Base-by-base conservation (phyloP, 2,888 invertebrate genomes). In the Nymphalis c-album region DNA sequence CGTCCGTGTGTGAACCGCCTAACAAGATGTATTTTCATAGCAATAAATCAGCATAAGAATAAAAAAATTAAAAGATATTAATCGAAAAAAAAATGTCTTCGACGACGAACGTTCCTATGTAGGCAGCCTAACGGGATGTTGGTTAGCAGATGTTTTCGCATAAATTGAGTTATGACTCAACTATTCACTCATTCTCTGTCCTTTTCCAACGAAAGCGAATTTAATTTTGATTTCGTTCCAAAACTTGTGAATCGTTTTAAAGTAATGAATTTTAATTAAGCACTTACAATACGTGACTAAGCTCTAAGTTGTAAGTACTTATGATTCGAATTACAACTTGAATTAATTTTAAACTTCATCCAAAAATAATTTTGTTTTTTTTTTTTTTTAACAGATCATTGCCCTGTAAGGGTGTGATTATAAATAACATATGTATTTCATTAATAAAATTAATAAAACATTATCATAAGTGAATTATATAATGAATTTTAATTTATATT, bases 71-170 rank as follows among this genome's bases (percentile, higher is more conserved):
- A n/a, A 55, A 55, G 8, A 55, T 35, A 55, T 35, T 18, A 7
- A 53, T 53, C 53, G 51, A 31, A 62, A 53, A 65, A 31, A 31
- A 31, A 31, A 31, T 31, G 22, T 53, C 40, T 35, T 13, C 6
- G 16, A 18, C 46, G 45, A 26, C 53, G 17, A 17, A 17, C 18
- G 46, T 31, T 65, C 60, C 55, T 71, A 55, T 73, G 71, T 7
- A 67, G 64, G 22, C 61, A 26, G 68, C 78, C 75, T 80, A 76
- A 74, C 73, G 68, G 76, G 74, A 76, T 73, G 77, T 75, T 69
- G 74, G 73, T 61, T 63, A 77, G 79, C 85, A 84, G 82, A 84
- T 84, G 85, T 85, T 84, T 80, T 77, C 74, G 76, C 75, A 76
- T 76, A 80, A 78, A 78, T 78, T 78, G 76, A 78, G 75, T 79